Conservation (phyloP, 2,888 invertebrate genomes). For the Ectemnius continuus region DNA sequence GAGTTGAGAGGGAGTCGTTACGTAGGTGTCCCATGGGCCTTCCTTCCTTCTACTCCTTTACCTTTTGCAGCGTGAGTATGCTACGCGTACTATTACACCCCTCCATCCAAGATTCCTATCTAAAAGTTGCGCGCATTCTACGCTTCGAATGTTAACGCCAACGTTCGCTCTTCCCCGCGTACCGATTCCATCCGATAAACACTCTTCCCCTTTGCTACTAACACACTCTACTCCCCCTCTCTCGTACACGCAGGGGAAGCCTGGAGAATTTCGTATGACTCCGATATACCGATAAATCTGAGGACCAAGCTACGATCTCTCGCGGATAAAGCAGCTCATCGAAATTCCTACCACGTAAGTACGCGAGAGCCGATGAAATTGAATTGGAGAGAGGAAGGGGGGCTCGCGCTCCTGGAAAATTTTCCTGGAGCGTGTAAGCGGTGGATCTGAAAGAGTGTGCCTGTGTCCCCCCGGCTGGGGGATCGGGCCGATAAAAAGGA, state of each 20-base stretch:
- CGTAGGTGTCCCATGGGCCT: conserved; percentile 24
- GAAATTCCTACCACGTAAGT: neutral
- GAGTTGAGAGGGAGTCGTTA: conserved; percentile 30
- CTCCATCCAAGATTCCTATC: neutral
- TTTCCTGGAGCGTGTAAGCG: neutral
- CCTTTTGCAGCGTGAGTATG: too few species aligned
- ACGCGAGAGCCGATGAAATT: neutral
- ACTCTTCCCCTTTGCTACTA: neutral
- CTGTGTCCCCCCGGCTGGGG: neutral
- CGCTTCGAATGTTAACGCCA: neutral
- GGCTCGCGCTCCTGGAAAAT: neutral
- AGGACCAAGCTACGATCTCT: neutral
- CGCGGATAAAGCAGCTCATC: neutral
- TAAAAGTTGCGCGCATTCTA: too few species aligned
- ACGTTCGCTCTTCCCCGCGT: neutral
- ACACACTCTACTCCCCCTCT: neutral
- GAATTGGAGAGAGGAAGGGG: neutral
- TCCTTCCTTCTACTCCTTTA: too few species aligned
- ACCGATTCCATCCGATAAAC: neutral
- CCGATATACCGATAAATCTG: too few species aligned
- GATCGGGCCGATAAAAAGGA: neutral
- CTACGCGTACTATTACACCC: neutral
- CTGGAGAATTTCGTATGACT: too few species aligned
- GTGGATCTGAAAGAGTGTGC: conserved; percentile 1
- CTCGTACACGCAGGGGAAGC: too few species aligned